phyloP scores from a whole-genome alignment of 2,797 vertebrate species.

The Paratrypauchen microcephalus region DNA sequence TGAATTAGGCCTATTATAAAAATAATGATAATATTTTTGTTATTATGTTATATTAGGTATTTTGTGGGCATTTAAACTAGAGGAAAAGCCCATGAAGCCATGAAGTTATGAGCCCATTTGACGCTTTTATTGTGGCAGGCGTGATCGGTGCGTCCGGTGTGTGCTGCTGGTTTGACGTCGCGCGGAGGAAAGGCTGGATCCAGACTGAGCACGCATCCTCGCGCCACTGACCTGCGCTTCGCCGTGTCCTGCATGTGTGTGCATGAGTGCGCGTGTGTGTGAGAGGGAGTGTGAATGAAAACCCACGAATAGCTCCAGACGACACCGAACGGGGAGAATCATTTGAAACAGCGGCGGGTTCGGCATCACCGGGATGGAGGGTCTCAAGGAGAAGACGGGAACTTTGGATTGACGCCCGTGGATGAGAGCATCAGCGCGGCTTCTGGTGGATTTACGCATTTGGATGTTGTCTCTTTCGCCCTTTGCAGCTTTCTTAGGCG shows the following conservation, averaged over 20 bases:
- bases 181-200: constrained; percentile 68
- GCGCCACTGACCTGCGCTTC: constrained; percentile 69
- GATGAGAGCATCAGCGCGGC: constrained; percentile 65
- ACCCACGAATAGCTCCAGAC: constrained; percentile 51
- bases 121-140: constrained; percentile 42
- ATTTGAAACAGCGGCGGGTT: background rate
- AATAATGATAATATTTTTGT: too few relatives aligned
- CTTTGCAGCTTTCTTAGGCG: constrained; percentile 56
- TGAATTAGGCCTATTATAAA: too few relatives aligned
- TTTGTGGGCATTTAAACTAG: background rate
- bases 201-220: constrained; percentile 74
- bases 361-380: constrained; percentile 75
- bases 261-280: constrained; percentile 64
- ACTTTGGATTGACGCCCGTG: constrained; percentile 81
- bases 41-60: too few relatives aligned
- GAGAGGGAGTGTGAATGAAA: constrained; percentile 73
- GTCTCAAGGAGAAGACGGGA: constrained; percentile 79
- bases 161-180: constrained; percentile 36
- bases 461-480: constrained; percentile 71
- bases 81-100: background rate
- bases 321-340: background rate
- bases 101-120: background rate
- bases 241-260: constrained; percentile 72
- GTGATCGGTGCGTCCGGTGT: constrained; percentile 20
- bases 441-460: constrained; percentile 69